These are phyloP conservation scores for Elysia crispata DNA, from an alignment of 2,888 invertebrate species.

Conservation along the genomic window DNA sequence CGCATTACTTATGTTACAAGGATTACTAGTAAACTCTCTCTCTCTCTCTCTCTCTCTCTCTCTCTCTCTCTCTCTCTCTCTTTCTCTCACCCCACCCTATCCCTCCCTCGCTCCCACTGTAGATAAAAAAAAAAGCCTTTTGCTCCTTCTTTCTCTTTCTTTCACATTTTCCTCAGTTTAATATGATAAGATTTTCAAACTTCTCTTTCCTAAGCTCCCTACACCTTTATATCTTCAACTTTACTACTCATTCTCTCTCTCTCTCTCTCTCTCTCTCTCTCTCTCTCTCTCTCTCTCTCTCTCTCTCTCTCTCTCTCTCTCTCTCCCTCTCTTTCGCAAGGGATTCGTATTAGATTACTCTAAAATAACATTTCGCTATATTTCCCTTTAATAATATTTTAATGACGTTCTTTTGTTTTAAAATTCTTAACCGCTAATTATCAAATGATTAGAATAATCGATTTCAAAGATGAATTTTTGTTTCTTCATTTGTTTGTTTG, in stretches of 20 bases:
- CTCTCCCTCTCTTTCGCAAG: not conserved
- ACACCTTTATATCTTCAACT: not conserved
- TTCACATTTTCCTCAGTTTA: not conserved
- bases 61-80: conserved; percentile 23
- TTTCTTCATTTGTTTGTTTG: too few relatives aligned
- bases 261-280: conserved; percentile 25
- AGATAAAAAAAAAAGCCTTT: not conserved
- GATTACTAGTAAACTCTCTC: too few relatives aligned
- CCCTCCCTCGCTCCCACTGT: not conserved
- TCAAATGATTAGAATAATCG: too few relatives aligned
- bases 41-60: conserved; percentile 34
- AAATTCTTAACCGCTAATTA: too few relatives aligned
- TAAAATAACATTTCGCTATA: too few relatives aligned
- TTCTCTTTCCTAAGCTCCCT: conserved; percentile 17
- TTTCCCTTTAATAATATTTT: too few relatives aligned
- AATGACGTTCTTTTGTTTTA: too few relatives aligned
- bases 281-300: conserved; percentile 21
- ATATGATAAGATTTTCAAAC: too few relatives aligned
- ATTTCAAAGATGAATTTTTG: too few relatives aligned
- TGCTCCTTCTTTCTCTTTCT: conserved; percentile 16
- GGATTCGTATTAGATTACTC: too few relatives aligned
- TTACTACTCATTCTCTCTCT: not conserved
- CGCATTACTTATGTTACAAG: too few relatives aligned
- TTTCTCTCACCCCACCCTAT: not conserved
- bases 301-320: conserved; percentile 18